Conservation (phyloP, 2,797 vertebrate species). For the Esox masquinongy region DNA sequence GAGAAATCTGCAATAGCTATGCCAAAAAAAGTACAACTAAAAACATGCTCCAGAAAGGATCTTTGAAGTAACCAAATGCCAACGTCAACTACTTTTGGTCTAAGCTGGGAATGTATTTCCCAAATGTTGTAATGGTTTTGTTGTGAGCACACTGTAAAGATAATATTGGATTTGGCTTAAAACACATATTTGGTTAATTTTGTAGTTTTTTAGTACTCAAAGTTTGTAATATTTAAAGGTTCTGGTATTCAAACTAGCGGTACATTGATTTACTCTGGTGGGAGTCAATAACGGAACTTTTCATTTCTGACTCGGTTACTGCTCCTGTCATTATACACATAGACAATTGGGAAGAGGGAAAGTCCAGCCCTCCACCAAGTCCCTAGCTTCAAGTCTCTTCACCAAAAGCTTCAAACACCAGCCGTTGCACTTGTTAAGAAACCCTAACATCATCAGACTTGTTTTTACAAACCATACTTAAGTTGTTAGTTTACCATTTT, state of each 20-base stretch:
- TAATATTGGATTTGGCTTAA: neutral
- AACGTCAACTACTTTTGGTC: neutral
- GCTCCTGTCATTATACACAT: neutral
- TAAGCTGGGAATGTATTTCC: neutral
- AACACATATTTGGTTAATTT: neutral
- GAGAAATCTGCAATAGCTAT: constrained; percentile 39
- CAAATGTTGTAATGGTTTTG: neutral
- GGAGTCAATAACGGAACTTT: neutral
- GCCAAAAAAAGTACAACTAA: constrained; percentile 29
- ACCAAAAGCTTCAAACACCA: constrained; percentile 17
- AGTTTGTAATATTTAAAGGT: neutral
- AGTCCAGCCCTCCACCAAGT: neutral
- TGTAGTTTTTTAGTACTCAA: neutral
- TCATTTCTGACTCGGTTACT: neutral
- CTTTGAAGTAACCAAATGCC: constrained; percentile 54
- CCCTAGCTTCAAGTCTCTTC: neutral
- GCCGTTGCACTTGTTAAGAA: constrained; percentile 25
- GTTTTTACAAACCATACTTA: constrained; percentile 44
- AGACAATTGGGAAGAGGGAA: neutral
- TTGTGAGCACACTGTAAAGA: neutral
- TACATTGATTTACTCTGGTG: no score
- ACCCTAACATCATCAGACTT: neutral
- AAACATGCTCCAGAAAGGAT: constrained; percentile 35
- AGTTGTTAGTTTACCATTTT: constrained; percentile 59
- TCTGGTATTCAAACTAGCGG: neutral